Evolutionary conservation across 2,113 vertebrate species (phyloP).

Genomic region (Rousettus leschenaultii): DNA sequence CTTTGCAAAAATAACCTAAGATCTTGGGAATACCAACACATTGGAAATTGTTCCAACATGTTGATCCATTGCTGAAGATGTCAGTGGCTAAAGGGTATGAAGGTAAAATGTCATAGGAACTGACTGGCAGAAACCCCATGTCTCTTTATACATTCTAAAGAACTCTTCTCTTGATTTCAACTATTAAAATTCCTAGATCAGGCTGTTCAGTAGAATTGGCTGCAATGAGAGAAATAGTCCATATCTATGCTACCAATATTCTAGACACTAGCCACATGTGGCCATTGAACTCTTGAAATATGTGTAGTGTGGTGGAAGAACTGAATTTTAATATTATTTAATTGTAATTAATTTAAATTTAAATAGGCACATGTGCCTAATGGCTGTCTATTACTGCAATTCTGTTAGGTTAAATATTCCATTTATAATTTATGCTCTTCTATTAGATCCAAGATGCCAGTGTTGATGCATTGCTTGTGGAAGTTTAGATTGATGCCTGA

Average conservation of each 20-base stretch:
- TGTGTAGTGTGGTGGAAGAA: neutral
- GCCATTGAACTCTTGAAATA: neutral
- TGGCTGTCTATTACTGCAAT: neutral
- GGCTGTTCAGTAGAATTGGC: neutral
- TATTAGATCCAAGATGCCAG: neutral
- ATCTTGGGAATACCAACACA: neutral
- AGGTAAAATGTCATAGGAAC: conserved; percentile 32
- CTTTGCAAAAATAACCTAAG: conserved; percentile 1
- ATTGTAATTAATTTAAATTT: neutral
- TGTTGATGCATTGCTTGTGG: neutral
- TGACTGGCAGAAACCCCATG: neutral
- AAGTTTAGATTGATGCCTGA: neutral
- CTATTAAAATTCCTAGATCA: neutral
- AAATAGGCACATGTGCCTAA: neutral
- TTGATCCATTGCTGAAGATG: neutral
- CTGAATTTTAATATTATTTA: neutral
- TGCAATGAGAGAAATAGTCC: neutral
- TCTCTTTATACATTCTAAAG: neutral
- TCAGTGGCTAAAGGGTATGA: neutral
- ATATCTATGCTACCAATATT: neutral
- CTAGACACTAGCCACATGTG: neutral
- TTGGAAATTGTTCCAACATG: neutral
- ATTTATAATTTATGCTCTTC: neutral
- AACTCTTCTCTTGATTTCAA: conserved; percentile 20
- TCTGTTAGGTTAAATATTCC: neutral